Evolutionary conservation across 2,113 vertebrate species (phyloP).

Genomic region (Psilopsiagon aymara): DNA sequence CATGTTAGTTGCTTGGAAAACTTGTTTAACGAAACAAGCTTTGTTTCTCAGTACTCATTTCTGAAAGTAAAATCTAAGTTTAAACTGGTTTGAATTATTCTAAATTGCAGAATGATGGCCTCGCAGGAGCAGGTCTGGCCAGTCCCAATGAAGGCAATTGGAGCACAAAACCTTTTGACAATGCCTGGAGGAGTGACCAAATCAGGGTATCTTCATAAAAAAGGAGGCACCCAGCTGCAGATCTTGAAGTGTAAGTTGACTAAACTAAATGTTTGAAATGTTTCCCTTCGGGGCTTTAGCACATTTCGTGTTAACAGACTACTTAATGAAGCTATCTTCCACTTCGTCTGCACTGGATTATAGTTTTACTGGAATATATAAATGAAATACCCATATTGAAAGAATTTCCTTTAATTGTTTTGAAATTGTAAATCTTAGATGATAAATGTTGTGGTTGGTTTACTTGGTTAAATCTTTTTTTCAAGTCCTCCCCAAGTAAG

Average conservation of each 20-base stretch:
- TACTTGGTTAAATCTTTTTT: neutral
- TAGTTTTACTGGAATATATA: neutral
- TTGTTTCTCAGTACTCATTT: neutral
- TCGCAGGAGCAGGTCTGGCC: slow-evolving; percentile 87
- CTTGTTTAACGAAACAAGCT: slow-evolving; percentile 18
- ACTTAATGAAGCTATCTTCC: neutral
- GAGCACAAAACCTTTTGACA: slow-evolving; percentile 95
- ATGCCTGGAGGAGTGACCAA: slow-evolving; percentile 93
- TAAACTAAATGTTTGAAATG: neutral
- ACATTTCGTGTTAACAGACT: neutral
- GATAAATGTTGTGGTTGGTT: neutral
- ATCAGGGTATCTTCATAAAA: slow-evolving; percentile 95
- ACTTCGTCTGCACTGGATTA: neutral
- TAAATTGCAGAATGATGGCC: slow-evolving; percentile 84
- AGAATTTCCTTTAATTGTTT: neutral
- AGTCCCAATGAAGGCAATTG: slow-evolving; percentile 94
- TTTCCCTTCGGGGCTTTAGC: neutral
- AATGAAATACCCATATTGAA: neutral
- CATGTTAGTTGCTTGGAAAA: slow-evolving; percentile 27
- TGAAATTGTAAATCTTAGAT: neutral
- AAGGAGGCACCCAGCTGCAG: slow-evolving; percentile 95
- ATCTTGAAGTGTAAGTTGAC: slow-evolving; percentile 90
- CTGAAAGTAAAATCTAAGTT: neutral
- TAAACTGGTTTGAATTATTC: neutral
- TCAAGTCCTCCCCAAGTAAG: neutral